Base-by-base conservation (phyloP, 2,797 vertebrate genomes). In the Enoplosus armatus region DNA sequence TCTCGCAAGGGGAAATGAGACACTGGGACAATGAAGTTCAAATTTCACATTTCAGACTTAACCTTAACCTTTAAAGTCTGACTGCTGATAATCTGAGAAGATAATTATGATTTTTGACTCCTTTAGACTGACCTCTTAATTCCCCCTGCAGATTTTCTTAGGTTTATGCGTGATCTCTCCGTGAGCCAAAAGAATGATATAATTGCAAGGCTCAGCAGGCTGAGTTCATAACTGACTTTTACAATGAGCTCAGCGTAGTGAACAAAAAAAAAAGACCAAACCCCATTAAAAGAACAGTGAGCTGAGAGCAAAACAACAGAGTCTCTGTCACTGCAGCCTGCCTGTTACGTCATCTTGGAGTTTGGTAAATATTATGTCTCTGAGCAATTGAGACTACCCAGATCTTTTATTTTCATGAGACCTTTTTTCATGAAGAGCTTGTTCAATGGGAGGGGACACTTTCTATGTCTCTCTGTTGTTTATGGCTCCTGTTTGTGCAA, bases 321-420 rank as follows among this genome's bases (percentile, higher is more conserved):
- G 69, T 62, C 67, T 74, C 35, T 85, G 80, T 82, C 85, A 18
- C 60, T 72, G 80, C 74, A 72, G 72, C 8, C 58, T 51, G 69
- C 3, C 74, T 71, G 59, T 87, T 90, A 79, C 83, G 76, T 89
- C 78, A 85, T 87, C 82, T 5, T 86, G 58, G 82, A 78, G 84
- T 81, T 85, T 1, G 26, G 84, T 90, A 90, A 92, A 94, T 89
- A 89, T 91, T 89, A 86, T 85, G 90, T 90, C 75, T 87, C 86
- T 84, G 81, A 82, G 89, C 83, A 84, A 63, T 68, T 69, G 63
- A 87, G 53, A 80, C 77, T 39, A 78, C 61, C 43, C 84, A 85
- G 67, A 82, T 84, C 75, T 85, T 82, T 68, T 51, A 47, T 69
- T 71, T 82, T 61, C 70, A 58, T 7, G 15, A 37, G 14, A 63